phyloP scores from a whole-genome alignment of 2,113 vertebrate species.

The Coregonus clupeaformis region DNA sequence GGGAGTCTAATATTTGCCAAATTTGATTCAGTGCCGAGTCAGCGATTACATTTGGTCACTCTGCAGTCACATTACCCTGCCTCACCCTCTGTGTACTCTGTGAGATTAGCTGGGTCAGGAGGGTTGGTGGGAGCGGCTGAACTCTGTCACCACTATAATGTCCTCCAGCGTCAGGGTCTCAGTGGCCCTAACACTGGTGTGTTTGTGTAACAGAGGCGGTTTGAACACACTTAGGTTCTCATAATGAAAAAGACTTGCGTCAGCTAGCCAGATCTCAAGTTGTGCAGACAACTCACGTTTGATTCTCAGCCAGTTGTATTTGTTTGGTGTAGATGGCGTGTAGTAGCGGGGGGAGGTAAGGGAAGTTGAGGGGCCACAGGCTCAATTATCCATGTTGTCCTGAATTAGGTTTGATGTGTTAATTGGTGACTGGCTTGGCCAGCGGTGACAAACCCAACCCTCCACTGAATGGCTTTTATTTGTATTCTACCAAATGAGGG shows the following conservation, averaged over 20 bases:
- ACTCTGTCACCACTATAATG: not conserved
- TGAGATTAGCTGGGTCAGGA: not conserved
- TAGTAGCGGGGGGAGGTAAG: not conserved
- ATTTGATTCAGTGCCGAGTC: no score
- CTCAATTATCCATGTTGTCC: conserved; percentile 6
- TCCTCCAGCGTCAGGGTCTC: not conserved
- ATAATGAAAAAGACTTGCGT: not conserved
- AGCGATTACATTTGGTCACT: not conserved
- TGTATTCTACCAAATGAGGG: conserved; percentile 4
- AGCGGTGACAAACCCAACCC: conserved; percentile 15
- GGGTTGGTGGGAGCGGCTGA: not conserved
- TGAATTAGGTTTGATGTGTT: conserved; percentile 22
- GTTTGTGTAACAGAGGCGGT: not conserved
- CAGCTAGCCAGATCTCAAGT: not conserved
- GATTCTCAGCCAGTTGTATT: not conserved
- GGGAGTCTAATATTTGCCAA: no score
- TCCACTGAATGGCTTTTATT: conserved; percentile 9
- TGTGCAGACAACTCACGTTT: not conserved
- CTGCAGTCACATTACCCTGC: not conserved
- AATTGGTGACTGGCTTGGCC: conserved; percentile 31
- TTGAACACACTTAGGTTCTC: no score
- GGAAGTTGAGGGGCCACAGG: not conserved
- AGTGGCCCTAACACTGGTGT: not conserved
- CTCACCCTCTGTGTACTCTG: not conserved
- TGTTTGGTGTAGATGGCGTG: conserved; percentile 25